Percentiles rank a stretch among this genome's conserved stretches.
Evolutionary conservation across 1,140 invertebrate species (phyloP).

Genomic region (Calephelis nemesis): DNA sequence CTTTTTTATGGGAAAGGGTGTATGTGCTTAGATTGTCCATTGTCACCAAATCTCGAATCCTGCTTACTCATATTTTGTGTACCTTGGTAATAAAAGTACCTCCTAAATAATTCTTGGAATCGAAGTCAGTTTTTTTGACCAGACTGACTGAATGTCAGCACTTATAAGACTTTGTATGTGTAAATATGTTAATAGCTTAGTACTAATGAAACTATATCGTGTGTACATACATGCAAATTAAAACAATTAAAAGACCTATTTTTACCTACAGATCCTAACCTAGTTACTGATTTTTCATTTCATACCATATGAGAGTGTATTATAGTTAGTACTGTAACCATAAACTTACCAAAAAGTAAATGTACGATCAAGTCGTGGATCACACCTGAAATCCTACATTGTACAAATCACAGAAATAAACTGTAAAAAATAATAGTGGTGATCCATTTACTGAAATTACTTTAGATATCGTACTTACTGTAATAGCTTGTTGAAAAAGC

Average conservation of each 20-base stretch:
- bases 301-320: not conserved
- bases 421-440: not conserved
- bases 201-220: no score
- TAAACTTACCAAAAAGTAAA: not conserved
- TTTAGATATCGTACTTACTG: not conserved
- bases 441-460: conserved; percentile 1
- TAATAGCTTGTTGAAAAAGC: not conserved
- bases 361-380: not conserved
- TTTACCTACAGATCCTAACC: not conserved
- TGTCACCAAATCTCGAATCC: no score
- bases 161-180: no score
- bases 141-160: no score
- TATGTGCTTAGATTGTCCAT: no score
- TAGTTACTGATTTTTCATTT: not conserved
- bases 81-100: no score
- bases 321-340: not conserved
- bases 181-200: no score
- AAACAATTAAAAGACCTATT: not conserved
- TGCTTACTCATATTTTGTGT: no score
- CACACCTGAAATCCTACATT: not conserved
- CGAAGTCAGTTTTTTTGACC: no score
- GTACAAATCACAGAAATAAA: not conserved
- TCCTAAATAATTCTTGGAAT: no score
- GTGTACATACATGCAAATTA: not conserved
- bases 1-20: no score